Evolutionary conservation across 2,888 invertebrate species (phyloP).

Genomic region (Alcis repandata): DNA sequence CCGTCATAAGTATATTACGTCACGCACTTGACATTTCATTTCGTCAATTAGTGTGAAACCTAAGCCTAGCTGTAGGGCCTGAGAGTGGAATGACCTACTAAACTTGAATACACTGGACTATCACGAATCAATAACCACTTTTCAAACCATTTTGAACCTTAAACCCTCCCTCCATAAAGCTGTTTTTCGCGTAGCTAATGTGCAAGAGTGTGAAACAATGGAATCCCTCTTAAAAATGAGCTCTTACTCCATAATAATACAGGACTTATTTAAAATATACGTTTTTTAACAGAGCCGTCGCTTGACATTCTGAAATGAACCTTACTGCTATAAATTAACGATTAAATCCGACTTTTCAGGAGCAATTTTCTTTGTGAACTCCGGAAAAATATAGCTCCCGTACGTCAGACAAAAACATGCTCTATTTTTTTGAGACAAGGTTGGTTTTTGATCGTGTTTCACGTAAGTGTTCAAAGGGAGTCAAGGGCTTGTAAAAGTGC

Average conservation of each 20-base stretch:
- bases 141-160: not conserved
- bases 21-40: not conserved
- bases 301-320: constrained; percentile 11
- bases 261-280: constrained; percentile 44
- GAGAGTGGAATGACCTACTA: constrained; percentile 46
- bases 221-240: constrained; percentile 46
- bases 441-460: constrained; percentile 17
- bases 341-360: not conserved
- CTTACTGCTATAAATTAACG: constrained; percentile 5
- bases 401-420: not conserved
- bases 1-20: not conserved
- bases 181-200: not conserved
- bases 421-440: not conserved
- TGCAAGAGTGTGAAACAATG: constrained; percentile 43
- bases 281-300: constrained; percentile 30
- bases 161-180: not conserved
- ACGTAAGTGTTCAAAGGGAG: constrained; percentile 31
- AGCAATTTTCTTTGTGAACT: constrained; percentile 21
- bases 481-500: constrained; percentile 42
- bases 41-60: not conserved
- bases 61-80: constrained; percentile 22
- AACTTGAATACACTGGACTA: constrained; percentile 40
- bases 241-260: constrained; percentile 43
- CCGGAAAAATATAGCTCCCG: constrained; percentile 21
- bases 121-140: constrained; percentile 42